Conservation (phyloP, 2,113 vertebrate species). For the Brachionichthys hirsutus region DNA sequence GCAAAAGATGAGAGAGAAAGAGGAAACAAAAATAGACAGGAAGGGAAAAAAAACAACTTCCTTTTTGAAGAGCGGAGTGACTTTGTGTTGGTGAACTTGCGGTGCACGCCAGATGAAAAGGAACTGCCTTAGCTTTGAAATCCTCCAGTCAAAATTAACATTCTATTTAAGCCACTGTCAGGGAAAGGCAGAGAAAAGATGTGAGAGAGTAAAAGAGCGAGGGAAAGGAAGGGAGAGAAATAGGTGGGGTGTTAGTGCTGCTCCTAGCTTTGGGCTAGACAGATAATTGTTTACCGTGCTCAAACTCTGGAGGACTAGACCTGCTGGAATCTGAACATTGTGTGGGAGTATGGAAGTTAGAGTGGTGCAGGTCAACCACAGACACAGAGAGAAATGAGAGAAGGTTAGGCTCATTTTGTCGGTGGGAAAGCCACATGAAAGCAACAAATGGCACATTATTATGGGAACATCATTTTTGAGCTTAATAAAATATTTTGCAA, state of each 20-base stretch:
- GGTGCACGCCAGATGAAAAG: slow-evolving; percentile 71
- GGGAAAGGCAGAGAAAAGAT: slow-evolving; percentile 62
- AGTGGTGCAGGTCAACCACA: slow-evolving; percentile 66
- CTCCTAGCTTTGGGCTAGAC: slow-evolving; percentile 73
- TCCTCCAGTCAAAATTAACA: slow-evolving; percentile 75
- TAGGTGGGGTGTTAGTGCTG: slow-evolving; percentile 13
- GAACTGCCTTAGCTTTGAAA: slow-evolving; percentile 70
- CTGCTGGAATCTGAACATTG: slow-evolving; percentile 76
- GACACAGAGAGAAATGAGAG: slow-evolving; percentile 50
- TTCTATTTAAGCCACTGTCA: slow-evolving; percentile 74
- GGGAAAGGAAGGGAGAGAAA: slow-evolving; percentile 23
- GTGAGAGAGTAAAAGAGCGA: slow-evolving; percentile 57
- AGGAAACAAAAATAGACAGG: slow-evolving; percentile 34
- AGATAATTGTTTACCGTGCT: slow-evolving; percentile 80
- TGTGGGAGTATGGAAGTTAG: slow-evolving; percentile 76
- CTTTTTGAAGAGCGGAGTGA: slow-evolving; percentile 58
- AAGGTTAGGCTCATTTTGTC: slow-evolving; percentile 78
- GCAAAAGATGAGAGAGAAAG: slow-evolving; percentile 14
- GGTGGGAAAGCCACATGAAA: slow-evolving; percentile 80
- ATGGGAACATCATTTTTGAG: slow-evolving; percentile 73
- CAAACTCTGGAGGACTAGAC: slow-evolving; percentile 78
- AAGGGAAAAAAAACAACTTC: slow-evolving; percentile 55
- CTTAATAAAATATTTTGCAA: slow-evolving; percentile 74
- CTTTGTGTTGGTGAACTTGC: slow-evolving; percentile 74
- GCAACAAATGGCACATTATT: slow-evolving; percentile 76